A percentile compares a stretch with the other conserved stretches of the same genome.
phyloP scores from a whole-genome alignment of 2,113 vertebrate species.

The Morone chrysops region DNA sequence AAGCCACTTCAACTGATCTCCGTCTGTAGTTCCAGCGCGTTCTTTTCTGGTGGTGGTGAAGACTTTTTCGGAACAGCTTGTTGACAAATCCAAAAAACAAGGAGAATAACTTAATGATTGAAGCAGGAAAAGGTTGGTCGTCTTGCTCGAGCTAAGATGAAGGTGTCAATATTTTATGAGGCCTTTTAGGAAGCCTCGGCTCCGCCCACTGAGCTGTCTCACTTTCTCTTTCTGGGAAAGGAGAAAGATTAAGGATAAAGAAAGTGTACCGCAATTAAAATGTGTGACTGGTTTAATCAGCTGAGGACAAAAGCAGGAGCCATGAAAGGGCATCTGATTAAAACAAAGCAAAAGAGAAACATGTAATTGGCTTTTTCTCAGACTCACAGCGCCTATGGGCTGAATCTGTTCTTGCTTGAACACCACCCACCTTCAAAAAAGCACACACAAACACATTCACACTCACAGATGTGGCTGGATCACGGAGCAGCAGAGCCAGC shows the following conservation, averaged over 20 bases:
- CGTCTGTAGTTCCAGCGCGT: background rate
- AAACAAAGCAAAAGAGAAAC: slow-evolving; percentile 31
- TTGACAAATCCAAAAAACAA: slow-evolving; percentile 23
- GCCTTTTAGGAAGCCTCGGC: background rate
- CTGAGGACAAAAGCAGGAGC: slow-evolving; percentile 31
- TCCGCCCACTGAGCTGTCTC: background rate
- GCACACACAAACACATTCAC: background rate
- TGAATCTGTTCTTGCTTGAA: slow-evolving; percentile 7
- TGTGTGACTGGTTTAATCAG: slow-evolving; percentile 57
- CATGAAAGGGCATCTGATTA: slow-evolving; percentile 48
- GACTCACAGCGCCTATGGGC: slow-evolving; percentile 24
- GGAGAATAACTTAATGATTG: slow-evolving; percentile 16
- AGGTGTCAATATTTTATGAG: slow-evolving; percentile 52
- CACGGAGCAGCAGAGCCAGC: slow-evolving; percentile 48
- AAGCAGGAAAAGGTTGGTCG: slow-evolving; percentile 35
- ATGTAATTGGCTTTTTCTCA: slow-evolving; percentile 49
- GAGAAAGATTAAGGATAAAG: slow-evolving; percentile 24
- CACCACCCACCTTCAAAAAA: background rate
- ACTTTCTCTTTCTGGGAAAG: background rate
- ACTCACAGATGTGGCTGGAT: slow-evolving; percentile 16
- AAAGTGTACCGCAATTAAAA: slow-evolving; percentile 37
- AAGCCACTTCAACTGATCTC: slow-evolving; percentile 29
- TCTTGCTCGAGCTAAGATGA: background rate
- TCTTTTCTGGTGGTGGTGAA: background rate
- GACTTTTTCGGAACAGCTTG: slow-evolving; percentile 21